Base-by-base conservation (phyloP, 2,797 vertebrate species). In the Hypotaenidia okinawae region DNA sequence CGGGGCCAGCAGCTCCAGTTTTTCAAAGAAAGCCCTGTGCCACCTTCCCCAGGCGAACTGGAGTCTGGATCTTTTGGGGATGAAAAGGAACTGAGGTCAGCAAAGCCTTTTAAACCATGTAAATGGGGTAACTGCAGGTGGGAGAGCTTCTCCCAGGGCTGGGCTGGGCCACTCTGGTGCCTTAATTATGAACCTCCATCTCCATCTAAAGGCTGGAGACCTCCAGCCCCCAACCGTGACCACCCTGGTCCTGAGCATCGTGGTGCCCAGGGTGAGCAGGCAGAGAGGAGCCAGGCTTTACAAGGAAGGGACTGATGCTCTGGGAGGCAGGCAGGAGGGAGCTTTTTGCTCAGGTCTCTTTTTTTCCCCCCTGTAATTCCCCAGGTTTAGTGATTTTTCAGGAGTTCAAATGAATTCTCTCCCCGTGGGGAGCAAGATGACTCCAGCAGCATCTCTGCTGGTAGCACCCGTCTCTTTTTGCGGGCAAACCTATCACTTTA, bases 1-100 rank as follows among this genome's bases (percentile, higher is more conserved):
- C 3, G 3, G 22, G 17, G 45, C 13, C 3, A 2, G 18, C 21
- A 67, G 16, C 9, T 51, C 30, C 0, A 7, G 9, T 37, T 72
- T 61, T 37, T 13, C 3, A 22, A 16, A 49, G 17, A 7, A 30
- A 80, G 27, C 1, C 1, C 21, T 32, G 8, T 3, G 17, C 8
- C n/a, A 5, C 25, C 8, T 68, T 75, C 9, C 27, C 10, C 6
- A 1, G 6, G 52, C 2, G 24, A 57, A 27, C 41, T 27, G 49
- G 51, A 55, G 21, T 3, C 19, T n/a, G 22, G 28, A 47, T 28
- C 37, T 22, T 68, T 78, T 68, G 0, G 0, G 35, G 49, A 39
- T 16, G 5, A 49, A 16, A 11, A 39, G 15, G 0, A 2, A 43
- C 32, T 5, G 35, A 89, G 17, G 10, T 23, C 57, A 49, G 17